A percentile compares a stretch with the other conserved stretches of the same genome.
These are phyloP conservation scores for Chrysoperla carnea DNA, from an alignment of 1,140 invertebrate species.

Conservation along the genomic window DNA sequence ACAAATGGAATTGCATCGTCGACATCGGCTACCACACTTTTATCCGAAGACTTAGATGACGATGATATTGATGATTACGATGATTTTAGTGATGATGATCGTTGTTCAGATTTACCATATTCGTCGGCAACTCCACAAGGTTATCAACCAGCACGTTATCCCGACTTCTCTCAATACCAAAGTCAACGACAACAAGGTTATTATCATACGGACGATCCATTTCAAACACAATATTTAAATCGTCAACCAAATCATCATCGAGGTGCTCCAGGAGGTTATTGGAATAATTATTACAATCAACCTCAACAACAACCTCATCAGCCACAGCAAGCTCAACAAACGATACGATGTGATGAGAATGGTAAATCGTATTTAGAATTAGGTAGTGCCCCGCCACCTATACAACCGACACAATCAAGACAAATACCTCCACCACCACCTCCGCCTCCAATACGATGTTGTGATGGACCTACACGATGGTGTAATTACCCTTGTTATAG, in stretches of 20 bases:
- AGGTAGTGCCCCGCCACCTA: constrained; percentile 34
- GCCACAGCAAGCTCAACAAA: constrained; percentile 42
- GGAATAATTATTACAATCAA: constrained; percentile 24
- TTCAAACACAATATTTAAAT: constrained; percentile 10
- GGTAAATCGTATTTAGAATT: constrained; percentile 79
- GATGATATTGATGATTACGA: constrained; percentile 30
- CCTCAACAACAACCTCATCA: constrained; percentile 23
- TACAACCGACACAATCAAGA: not conserved
- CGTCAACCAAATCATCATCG: constrained; percentile 20
- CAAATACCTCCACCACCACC: constrained; percentile 5
- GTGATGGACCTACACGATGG: constrained; percentile 57
- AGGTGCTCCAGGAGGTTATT: constrained; percentile 18
- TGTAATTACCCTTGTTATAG: constrained; percentile 63
- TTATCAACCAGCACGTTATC: constrained; percentile 11
- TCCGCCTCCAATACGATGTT: constrained; percentile 31
- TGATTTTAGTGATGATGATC: constrained; percentile 30
- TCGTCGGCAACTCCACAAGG: constrained; percentile 8
- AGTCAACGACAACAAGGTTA: constrained; percentile 4
- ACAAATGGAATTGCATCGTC: constrained; percentile 20
- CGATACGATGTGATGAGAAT: constrained; percentile 72
- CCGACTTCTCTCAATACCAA: constrained; percentile 16
- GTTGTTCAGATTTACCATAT: constrained; percentile 12
- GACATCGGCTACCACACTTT: constrained; percentile 26
- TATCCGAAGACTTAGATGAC: constrained; percentile 21
- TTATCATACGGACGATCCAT: constrained; percentile 5